These are phyloP conservation scores for Natrix natrix DNA, from an alignment of 2,797 vertebrate species.

Conservation along the genomic window DNA sequence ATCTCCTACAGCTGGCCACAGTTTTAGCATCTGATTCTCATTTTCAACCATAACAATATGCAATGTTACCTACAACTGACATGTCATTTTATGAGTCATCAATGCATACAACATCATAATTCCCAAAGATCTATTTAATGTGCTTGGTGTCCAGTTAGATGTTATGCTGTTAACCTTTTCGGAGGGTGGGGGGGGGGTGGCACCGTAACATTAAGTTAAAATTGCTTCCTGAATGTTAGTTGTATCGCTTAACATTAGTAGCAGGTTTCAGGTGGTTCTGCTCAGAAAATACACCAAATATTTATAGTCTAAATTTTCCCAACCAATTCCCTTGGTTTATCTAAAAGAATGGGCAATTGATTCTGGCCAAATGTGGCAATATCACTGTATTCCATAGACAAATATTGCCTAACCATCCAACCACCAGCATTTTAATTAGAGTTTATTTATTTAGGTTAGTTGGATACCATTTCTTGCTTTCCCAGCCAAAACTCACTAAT, in stretches of 20 bases:
- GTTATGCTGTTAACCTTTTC: conserved; percentile 20
- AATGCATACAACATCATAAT: background rate
- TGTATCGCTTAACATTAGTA: conserved; percentile 16
- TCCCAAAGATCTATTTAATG: conserved; percentile 24
- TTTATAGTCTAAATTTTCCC: conserved; percentile 1
- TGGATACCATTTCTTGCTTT: background rate
- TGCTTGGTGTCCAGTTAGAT: conserved; percentile 7
- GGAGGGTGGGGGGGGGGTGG: background rate
- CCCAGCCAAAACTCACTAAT: background rate
- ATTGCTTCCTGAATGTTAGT: background rate
- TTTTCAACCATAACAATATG: conserved; percentile 15
- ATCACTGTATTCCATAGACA: background rate
- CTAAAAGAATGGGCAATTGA: background rate
- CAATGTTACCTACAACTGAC: conserved; percentile 17
- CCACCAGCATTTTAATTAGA: background rate
- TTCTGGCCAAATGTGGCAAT: background rate
- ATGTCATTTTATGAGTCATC: conserved; percentile 21
- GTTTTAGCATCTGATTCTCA: conserved; percentile 12
- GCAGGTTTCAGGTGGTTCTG: conserved; percentile 1
- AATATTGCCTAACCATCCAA: background rate
- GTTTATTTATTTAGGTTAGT: background rate
- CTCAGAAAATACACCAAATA: conserved; percentile 4
- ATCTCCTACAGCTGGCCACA: conserved; percentile 10
- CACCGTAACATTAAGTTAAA: background rate
- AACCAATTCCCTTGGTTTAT: background rate